phyloP scores from a whole-genome alignment of 2,888 invertebrate species.

The Drosophila ezoana region DNA sequence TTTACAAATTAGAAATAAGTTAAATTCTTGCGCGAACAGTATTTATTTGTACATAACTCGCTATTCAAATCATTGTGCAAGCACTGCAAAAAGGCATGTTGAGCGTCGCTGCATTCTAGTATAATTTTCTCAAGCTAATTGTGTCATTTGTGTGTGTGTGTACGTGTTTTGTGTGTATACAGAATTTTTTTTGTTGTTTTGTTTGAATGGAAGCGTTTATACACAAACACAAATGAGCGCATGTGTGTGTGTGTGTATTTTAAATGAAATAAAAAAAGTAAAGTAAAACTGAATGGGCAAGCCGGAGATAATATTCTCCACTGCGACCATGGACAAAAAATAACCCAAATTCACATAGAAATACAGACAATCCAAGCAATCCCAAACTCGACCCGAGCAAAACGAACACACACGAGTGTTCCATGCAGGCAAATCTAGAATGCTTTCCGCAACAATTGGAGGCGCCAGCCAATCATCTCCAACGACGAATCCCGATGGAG shows the following conservation, averaged over 20 bases:
- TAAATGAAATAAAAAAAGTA: neutral
- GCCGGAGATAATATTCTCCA: neutral
- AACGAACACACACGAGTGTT: conserved; percentile 19
- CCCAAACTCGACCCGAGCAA: neutral
- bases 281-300: neutral
- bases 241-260: neutral
- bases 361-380: neutral
- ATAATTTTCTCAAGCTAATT: conserved; percentile 27
- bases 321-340: conserved; percentile 1
- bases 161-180: conserved; percentile 54
- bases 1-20: conserved; percentile 26
- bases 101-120: neutral
- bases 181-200: conserved; percentile 57
- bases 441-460: conserved; percentile 61
- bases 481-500: conserved; percentile 36
- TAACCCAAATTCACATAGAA: neutral
- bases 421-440: conserved; percentile 43
- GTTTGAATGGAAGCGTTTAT: conserved; percentile 43
- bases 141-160: conserved; percentile 26
- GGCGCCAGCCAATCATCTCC: conserved; percentile 54
- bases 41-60: neutral
- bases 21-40: neutral
- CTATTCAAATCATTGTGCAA: neutral
- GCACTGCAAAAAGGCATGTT: neutral
- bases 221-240: conserved; percentile 19